A percentile compares a stretch with the other conserved stretches of the same genome.
phyloP scores from a whole-genome alignment of 2,797 vertebrate species.

The Adelosebastes latens region DNA sequence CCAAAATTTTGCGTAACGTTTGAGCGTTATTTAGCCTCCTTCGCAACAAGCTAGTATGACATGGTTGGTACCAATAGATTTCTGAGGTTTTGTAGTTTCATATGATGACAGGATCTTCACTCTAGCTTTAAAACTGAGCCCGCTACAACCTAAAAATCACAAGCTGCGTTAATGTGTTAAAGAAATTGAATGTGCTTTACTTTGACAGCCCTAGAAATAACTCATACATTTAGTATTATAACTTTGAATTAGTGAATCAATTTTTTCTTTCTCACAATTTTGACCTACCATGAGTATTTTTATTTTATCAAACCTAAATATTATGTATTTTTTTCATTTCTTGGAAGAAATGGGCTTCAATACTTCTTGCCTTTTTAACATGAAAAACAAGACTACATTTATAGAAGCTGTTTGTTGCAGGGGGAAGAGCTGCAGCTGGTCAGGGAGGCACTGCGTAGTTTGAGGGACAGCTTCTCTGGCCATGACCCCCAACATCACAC shows the following conservation, averaged over 20 bases:
- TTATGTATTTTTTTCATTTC: neutral
- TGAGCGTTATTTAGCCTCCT: too few relatives aligned
- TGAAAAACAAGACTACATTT: neutral
- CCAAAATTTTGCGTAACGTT: too few relatives aligned
- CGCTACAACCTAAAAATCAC: too few relatives aligned
- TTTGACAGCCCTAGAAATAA: too few relatives aligned
- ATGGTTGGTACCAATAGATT: fast-evolving
- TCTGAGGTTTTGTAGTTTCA: too few relatives aligned
- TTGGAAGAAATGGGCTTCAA: neutral
- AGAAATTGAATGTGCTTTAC: too few relatives aligned
- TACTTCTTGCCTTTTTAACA: neutral
- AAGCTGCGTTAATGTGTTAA: too few relatives aligned
- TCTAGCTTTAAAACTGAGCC: too few relatives aligned
- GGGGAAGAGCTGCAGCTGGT: slow-evolving; percentile 94
- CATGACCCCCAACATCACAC: slow-evolving; percentile 99
- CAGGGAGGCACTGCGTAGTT: slow-evolving; percentile 93
- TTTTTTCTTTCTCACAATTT: neutral
- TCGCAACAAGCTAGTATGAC: too few relatives aligned
- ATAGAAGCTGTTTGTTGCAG: slow-evolving; percentile 67
- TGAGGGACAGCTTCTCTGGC: slow-evolving; percentile 94
- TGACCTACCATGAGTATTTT: neutral
- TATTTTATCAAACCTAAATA: neutral
- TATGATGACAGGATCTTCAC: too few relatives aligned
- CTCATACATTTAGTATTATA: neutral
- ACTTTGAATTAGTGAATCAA: neutral